Conservation (phyloP, 2,113 vertebrate genomes). For the Parotia lawesii region DNA sequence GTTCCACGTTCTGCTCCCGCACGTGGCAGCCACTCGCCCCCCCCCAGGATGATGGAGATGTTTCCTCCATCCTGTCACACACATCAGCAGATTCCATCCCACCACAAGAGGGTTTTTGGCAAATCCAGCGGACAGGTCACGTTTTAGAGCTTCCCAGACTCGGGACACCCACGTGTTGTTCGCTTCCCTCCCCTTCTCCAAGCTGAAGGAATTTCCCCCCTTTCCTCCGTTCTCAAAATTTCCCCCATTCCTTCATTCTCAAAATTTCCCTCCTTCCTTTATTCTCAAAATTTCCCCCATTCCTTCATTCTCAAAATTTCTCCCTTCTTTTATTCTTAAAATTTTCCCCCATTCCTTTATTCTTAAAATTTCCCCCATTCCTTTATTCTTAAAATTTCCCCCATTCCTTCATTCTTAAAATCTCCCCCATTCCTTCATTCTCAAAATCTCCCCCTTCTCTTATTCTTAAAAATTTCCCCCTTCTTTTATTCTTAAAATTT, state of each 20-base stretch:
- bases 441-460: no score
- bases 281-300: neutral
- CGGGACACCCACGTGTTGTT: neutral
- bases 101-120: neutral
- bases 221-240: neutral
- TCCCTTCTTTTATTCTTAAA: no score
- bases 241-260: neutral
- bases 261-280: neutral
- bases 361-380: no score
- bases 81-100: neutral
- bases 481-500: no score
- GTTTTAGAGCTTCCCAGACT: neutral
- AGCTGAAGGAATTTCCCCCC: neutral
- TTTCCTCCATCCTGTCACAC: neutral
- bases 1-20: neutral
- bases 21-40: neutral
- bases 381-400: no score
- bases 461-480: no score
- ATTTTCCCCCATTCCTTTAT: no score
- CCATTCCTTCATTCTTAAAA: no score
- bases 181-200: neutral
- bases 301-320: no score
- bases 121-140: neutral
- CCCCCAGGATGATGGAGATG: fast-evolving
- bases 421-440: no score